Percentiles rank a stretch among this genome's conserved stretches.
Evolutionary conservation across 2,888 invertebrate genomes (phyloP).

Genomic region (Hypselothyrea guttata): DNA sequence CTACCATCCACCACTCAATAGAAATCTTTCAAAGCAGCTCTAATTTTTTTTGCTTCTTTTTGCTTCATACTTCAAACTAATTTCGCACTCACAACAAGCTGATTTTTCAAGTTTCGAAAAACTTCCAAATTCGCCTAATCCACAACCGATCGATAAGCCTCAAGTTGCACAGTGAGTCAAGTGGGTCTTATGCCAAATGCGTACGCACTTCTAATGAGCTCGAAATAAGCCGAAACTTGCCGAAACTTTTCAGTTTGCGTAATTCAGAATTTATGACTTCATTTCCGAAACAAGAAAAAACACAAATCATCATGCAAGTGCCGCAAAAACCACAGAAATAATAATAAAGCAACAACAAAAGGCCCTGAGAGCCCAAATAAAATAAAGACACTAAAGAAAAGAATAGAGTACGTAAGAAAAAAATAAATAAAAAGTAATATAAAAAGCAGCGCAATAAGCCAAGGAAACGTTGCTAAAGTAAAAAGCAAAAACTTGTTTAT

Average conservation of each 20-base stretch:
- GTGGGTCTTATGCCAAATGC: constrained; percentile 14
- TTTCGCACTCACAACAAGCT: constrained; percentile 21
- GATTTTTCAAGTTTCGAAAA: constrained; percentile 15
- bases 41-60: background rate
- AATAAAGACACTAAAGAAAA: constrained; percentile 31
- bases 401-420: constrained; percentile 3
- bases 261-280: constrained; percentile 70
- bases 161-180: constrained; percentile 6
- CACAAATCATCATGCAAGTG: constrained; percentile 53
- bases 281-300: constrained; percentile 45
- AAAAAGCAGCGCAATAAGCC: constrained; percentile 20
- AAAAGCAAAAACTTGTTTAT: constrained; percentile 77
- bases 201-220: constrained; percentile 49
- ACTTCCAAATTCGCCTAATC: constrained; percentile 29
- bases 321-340: constrained; percentile 22
- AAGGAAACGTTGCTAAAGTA: constrained; percentile 53
- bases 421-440: constrained; percentile 19
- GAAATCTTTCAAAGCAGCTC: background rate
- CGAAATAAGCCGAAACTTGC: constrained; percentile 33
- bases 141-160: constrained; percentile 30
- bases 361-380: constrained; percentile 28
- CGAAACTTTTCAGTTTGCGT: constrained; percentile 48
- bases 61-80: background rate
- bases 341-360: constrained; percentile 11
- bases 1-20: too few species aligned